phyloP scores from a whole-genome alignment of 2,888 invertebrate genomes.

The Petrolisthes manimaculis region DNA sequence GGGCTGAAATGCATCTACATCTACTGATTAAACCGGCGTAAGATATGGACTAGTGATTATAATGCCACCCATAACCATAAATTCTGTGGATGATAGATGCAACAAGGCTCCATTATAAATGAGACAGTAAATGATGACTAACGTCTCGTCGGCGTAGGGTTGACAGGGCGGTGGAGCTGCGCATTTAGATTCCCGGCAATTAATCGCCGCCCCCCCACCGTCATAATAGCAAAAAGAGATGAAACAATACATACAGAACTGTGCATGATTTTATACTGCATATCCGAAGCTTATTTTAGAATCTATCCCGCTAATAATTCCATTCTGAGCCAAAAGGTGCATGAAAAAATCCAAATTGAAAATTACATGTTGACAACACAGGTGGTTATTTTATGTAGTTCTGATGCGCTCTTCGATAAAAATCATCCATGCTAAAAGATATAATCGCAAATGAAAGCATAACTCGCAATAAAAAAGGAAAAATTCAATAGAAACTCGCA shows the following conservation, averaged over 20 bases:
- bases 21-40: conserved; percentile 40
- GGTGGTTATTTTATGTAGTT: conserved; percentile 35
- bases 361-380: conserved; percentile 47
- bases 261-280: conserved; percentile 54
- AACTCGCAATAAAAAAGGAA: conserved; percentile 40
- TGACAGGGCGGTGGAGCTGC: conserved; percentile 40
- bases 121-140: conserved; percentile 48
- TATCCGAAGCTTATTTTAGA: conserved; percentile 52
- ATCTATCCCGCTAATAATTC: conserved; percentile 55
- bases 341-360: conserved; percentile 50
- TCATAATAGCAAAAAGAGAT: conserved; percentile 39
- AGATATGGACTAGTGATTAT: conserved; percentile 46
- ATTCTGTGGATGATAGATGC: conserved; percentile 34
- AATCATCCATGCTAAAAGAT: conserved; percentile 42
- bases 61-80: conserved; percentile 38
- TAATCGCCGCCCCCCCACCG: conserved; percentile 33
- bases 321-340: conserved; percentile 47
- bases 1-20: conserved; percentile 31
- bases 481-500: conserved; percentile 45
- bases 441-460: conserved; percentile 54
- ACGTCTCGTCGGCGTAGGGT: conserved; percentile 29
- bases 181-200: conserved; percentile 44
- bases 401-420: conserved; percentile 44
- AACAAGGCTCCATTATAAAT: conserved; percentile 52
- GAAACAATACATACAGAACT: conserved; percentile 37